Conservation (phyloP, 2,888 invertebrate genomes). For the Nymphalis urticae region DNA sequence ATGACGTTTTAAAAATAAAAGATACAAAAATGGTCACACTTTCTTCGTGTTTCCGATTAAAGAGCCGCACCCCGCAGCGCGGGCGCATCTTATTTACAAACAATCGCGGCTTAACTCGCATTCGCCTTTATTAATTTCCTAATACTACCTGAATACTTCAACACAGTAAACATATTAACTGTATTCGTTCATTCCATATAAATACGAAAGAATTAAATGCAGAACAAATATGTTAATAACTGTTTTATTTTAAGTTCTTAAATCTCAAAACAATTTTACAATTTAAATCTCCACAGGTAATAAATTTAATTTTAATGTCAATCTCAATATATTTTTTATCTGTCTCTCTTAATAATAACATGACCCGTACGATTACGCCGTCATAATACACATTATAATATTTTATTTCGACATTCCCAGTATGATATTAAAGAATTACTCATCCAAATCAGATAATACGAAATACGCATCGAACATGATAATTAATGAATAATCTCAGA, state of each 20-base stretch:
- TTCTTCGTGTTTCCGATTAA: conserved; percentile 31
- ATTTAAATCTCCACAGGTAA: no score
- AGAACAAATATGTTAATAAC: no score
- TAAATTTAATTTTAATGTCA: conserved; percentile 2
- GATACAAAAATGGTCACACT: conserved; percentile 36
- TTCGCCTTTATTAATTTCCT: conserved; percentile 43
- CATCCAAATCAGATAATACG: conserved; percentile 73
- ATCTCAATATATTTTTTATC: neutral
- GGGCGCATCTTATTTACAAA: conserved; percentile 68
- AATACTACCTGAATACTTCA: conserved; percentile 27
- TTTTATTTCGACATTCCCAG: conserved; percentile 37
- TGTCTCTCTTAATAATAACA: conserved; percentile 6
- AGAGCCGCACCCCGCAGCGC: conserved; percentile 54
- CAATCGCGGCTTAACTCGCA: conserved; percentile 58
- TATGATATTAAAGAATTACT: conserved; percentile 56
- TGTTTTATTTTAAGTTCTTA: no score
- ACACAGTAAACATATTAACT: neutral
- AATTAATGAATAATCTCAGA: conserved; percentile 78
- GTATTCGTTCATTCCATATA: neutral
- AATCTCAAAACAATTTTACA: no score
- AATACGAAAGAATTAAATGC: neutral
- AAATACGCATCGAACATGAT: conserved; percentile 64
- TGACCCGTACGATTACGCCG: conserved; percentile 15
- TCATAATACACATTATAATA: conserved; percentile 22
- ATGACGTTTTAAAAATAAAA: conserved; percentile 33